Evolutionary conservation across 1,140 invertebrate species (phyloP).

Genomic region (Oscheius sp.): DNA sequence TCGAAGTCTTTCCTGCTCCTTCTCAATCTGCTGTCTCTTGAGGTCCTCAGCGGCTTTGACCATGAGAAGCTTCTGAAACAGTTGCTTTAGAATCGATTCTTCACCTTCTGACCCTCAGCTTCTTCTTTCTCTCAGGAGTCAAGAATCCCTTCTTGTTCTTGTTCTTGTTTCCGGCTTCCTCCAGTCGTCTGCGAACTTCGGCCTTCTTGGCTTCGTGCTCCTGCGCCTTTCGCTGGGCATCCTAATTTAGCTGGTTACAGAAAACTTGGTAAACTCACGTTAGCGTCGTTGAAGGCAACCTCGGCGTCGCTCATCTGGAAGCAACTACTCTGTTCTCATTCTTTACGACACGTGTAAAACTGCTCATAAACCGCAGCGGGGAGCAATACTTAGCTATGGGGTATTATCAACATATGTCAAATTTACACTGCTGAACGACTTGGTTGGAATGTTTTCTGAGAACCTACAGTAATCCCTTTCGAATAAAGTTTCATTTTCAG

Average conservation of each 20-base stretch:
- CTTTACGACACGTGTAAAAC: background rate
- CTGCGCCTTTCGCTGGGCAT: slow-evolving; percentile 44
- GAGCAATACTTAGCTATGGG: too few species aligned
- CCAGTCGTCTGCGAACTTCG: slow-evolving; percentile 48
- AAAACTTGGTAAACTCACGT: background rate
- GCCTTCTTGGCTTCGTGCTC: slow-evolving; percentile 49
- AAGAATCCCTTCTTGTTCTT: slow-evolving; percentile 51
- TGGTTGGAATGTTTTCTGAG: too few species aligned
- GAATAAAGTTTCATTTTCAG: background rate
- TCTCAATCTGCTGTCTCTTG: slow-evolving; percentile 96
- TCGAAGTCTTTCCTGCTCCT: slow-evolving; percentile 90
- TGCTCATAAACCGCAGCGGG: background rate
- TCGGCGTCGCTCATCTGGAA: slow-evolving; percentile 27
- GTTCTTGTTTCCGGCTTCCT: slow-evolving; percentile 42
- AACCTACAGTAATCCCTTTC: too few species aligned
- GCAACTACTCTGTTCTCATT: background rate
- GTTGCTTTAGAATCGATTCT: background rate
- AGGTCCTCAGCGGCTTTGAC: slow-evolving; percentile 98
- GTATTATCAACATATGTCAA: background rate
- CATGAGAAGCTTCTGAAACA: slow-evolving; percentile 79
- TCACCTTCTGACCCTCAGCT: slow-evolving; percentile 65
- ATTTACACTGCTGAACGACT: background rate
- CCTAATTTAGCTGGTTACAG: slow-evolving; percentile 12
- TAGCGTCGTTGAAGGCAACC: background rate
- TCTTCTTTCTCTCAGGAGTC: slow-evolving; percentile 49